Evolutionary conservation across 2,797 vertebrate genomes (phyloP).

Genomic region (Falco berigora): DNA sequence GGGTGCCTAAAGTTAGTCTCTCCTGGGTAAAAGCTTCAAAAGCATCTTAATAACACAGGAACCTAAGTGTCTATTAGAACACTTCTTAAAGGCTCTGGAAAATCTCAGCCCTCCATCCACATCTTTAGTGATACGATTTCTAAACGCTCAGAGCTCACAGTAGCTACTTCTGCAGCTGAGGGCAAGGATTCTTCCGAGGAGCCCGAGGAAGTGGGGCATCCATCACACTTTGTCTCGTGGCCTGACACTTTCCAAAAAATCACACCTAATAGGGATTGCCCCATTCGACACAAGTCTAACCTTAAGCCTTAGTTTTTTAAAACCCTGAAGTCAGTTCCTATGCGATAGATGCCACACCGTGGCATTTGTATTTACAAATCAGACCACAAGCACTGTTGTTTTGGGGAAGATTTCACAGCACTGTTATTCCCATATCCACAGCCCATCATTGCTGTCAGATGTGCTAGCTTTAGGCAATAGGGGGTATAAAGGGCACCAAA

Average conservation of each 20-base stretch:
- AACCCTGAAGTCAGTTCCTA: background rate
- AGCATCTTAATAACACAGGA: constrained; percentile 38
- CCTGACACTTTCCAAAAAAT: background rate
- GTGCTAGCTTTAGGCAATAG: background rate
- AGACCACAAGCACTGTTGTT: background rate
- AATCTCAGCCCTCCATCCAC: background rate
- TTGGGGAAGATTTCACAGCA: background rate
- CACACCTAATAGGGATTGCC: background rate
- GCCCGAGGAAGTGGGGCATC: background rate
- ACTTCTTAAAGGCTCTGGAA: constrained; percentile 46
- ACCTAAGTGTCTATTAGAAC: background rate
- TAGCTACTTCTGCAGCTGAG: background rate
- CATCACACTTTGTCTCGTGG: background rate
- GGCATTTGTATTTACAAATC: background rate
- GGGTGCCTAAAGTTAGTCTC: constrained; percentile 29
- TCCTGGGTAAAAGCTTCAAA: constrained; percentile 34
- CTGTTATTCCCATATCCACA: background rate
- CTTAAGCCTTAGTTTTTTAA: background rate
- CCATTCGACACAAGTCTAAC: rapidly evolving
- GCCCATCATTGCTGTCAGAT: constrained; percentile 23
- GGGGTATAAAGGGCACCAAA: constrained; percentile 21
- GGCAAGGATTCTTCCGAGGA: background rate
- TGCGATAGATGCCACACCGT: background rate
- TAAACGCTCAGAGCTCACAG: background rate
- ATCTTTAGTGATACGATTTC: background rate